phyloP scores from a whole-genome alignment of 2,888 invertebrate species.

The Hypomecis punctinalis region DNA sequence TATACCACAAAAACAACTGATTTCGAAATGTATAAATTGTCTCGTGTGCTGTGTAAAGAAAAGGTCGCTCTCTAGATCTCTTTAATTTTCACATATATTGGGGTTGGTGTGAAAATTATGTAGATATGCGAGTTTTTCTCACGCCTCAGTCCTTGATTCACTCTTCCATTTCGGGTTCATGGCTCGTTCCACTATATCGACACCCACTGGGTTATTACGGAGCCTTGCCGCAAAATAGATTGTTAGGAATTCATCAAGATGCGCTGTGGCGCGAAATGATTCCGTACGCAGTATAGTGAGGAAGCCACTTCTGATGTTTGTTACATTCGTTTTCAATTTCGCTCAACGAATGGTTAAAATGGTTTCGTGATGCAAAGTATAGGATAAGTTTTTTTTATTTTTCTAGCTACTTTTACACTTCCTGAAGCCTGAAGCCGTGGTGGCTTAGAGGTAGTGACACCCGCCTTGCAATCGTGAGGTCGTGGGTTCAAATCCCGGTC shows the following conservation, averaged over 20 bases:
- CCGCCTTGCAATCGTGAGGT: too few relatives aligned
- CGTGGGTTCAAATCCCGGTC: too few relatives aligned
- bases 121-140: not conserved
- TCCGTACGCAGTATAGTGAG: slow-evolving; percentile 45
- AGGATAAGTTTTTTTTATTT: too few relatives aligned
- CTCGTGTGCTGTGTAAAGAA: not conserved
- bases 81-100: not conserved
- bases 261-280: slow-evolving; percentile 50
- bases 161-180: slow-evolving; percentile 18
- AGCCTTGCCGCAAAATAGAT: slow-evolving; percentile 42
- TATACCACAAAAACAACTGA: too few relatives aligned
- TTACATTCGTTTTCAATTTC: slow-evolving; percentile 4
- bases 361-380: too few relatives aligned
- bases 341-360: too few relatives aligned
- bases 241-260: slow-evolving; percentile 50
- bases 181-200: slow-evolving; percentile 16
- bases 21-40: not conserved
- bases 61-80: too few relatives aligned
- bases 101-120: not conserved
- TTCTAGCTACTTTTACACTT: too few relatives aligned
- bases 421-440: too few relatives aligned
- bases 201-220: slow-evolving; percentile 14
- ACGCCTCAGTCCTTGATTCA: not conserved
- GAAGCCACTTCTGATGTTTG: slow-evolving; percentile 36
- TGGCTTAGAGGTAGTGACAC: too few relatives aligned